Evolutionary conservation across 2,888 invertebrate species (phyloP).

Genomic region (Drosophila longiperda): DNA sequence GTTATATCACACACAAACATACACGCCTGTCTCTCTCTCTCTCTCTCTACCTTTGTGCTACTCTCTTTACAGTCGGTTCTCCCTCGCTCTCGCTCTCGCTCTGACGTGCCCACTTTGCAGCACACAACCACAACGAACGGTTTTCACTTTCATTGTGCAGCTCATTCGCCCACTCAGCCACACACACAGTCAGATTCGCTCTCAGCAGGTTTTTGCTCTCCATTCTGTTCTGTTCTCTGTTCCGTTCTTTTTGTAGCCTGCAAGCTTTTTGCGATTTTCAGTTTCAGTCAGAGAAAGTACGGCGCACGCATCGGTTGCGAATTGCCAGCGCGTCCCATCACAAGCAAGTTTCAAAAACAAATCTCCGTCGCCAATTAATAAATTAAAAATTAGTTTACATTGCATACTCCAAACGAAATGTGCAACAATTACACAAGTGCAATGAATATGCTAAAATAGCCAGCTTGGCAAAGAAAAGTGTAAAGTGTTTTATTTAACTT

Average conservation of each 20-base stretch:
- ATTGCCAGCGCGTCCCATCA: slow-evolving; percentile 51
- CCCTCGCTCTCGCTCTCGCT: slow-evolving; percentile 40
- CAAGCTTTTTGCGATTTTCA: slow-evolving; percentile 54
- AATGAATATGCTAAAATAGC: background rate
- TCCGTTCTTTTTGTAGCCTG: slow-evolving; percentile 35
- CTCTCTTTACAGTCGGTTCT: slow-evolving; percentile 15
- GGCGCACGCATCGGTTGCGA: slow-evolving; percentile 83
- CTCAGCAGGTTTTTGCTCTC: slow-evolving; percentile 43
- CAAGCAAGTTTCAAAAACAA: slow-evolving; percentile 29
- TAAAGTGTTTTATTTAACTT: slow-evolving; percentile 29
- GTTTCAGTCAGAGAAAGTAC: slow-evolving; percentile 85
- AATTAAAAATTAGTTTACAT: slow-evolving; percentile 21
- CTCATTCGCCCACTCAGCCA: slow-evolving; percentile 49
- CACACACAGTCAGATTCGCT: slow-evolving; percentile 8
- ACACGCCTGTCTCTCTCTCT: slow-evolving; percentile 16
- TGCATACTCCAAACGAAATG: slow-evolving; percentile 29
- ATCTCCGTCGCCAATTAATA: slow-evolving; percentile 34
- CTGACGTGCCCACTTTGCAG: slow-evolving; percentile 53
- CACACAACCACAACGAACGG: slow-evolving; percentile 42
- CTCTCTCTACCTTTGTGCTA: slow-evolving; percentile 7
- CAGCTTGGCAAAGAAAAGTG: slow-evolving; percentile 3
- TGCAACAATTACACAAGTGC: slow-evolving; percentile 44
- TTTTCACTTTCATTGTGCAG: slow-evolving; percentile 78
- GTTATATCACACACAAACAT: slow-evolving; percentile 21
- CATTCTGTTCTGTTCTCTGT: slow-evolving; percentile 33